phyloP scores from a whole-genome alignment of 2,888 invertebrate genomes.

The Campoplex nolae region DNA sequence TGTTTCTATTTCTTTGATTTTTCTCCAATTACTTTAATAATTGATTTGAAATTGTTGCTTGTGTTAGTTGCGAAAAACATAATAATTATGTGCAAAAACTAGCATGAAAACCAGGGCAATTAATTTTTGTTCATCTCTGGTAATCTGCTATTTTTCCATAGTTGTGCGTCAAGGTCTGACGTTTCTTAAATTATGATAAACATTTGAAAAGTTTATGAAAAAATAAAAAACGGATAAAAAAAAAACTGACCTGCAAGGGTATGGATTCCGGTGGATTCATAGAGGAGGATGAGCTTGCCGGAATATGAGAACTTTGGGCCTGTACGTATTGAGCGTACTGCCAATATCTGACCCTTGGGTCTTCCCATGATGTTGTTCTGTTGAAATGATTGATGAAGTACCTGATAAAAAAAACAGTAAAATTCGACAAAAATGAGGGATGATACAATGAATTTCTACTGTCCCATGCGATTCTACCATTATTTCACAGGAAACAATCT shows the following conservation, averaged over 20 bases:
- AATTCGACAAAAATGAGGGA: not conserved
- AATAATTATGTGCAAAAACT: not conserved
- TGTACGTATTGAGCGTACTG: conserved; percentile 82
- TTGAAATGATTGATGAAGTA: conserved; percentile 91
- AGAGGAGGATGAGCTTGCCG: conserved; percentile 84
- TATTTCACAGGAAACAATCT: not conserved
- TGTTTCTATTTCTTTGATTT: not conserved
- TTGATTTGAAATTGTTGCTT: not conserved
- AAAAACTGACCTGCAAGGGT: conserved; percentile 87
- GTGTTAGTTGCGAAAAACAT: not conserved
- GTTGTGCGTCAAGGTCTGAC: not conserved
- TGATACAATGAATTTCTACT: not conserved
- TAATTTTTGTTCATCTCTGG: conserved; percentile 30
- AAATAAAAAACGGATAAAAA: not conserved
- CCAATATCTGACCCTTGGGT: conserved; percentile 88
- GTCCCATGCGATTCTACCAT: not conserved
- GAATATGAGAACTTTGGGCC: conserved; percentile 80
- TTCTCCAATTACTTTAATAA: not conserved
- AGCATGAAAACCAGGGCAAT: conserved; percentile 8
- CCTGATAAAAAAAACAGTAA: conserved; percentile 83
- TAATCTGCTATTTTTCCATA: not conserved
- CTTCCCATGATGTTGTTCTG: conserved; percentile 91
- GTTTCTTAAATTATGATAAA: not conserved
- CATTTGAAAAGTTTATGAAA: not conserved
- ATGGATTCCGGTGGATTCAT: conserved; percentile 86